A percentile compares a stretch with the other conserved stretches of the same genome.
Conservation (phyloP, 2,888 invertebrate species). For the Apoda limacodes region DNA sequence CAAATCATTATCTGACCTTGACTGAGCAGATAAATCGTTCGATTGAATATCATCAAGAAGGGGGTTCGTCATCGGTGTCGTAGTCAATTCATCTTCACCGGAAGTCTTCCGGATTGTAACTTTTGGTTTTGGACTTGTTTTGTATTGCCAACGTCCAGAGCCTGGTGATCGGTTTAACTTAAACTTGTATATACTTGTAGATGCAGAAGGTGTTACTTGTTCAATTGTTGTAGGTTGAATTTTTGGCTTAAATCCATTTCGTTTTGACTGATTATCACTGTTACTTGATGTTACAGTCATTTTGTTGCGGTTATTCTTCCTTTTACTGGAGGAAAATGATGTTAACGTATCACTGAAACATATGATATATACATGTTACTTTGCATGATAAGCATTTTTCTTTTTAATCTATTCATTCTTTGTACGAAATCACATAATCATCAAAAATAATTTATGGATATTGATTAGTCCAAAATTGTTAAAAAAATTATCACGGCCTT, state of each 20-base stretch:
- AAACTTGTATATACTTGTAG: slow-evolving; percentile 80
- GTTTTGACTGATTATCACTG: slow-evolving; percentile 59
- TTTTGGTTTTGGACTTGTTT: slow-evolving; percentile 88
- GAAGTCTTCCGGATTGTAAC: slow-evolving; percentile 81
- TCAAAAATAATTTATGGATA: too few relatives aligned
- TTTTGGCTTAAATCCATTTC: slow-evolving; percentile 79
- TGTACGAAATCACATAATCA: too few relatives aligned
- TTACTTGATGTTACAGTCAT: slow-evolving; percentile 51
- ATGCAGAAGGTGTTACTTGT: slow-evolving; percentile 51
- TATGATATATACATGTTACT: too few relatives aligned
- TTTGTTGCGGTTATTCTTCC: slow-evolving; percentile 58
- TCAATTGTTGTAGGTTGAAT: slow-evolving; percentile 69
- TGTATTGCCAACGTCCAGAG: slow-evolving; percentile 91
- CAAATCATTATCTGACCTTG: slow-evolving; percentile 74
- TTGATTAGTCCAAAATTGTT: too few relatives aligned
- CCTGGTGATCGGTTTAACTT: slow-evolving; percentile 86
- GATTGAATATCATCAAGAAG: slow-evolving; percentile 51
- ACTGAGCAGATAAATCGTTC: slow-evolving; percentile 68
- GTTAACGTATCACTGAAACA: slow-evolving; percentile 71
- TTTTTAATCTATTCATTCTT: too few relatives aligned
- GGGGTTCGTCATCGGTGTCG: slow-evolving; percentile 54
- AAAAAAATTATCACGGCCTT: too few relatives aligned
- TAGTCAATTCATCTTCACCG: slow-evolving; percentile 59
- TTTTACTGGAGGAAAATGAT: slow-evolving; percentile 63
- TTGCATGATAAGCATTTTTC: too few relatives aligned